Conservation (phyloP, 2,797 vertebrate species). For the Diplodus puntazzo region DNA sequence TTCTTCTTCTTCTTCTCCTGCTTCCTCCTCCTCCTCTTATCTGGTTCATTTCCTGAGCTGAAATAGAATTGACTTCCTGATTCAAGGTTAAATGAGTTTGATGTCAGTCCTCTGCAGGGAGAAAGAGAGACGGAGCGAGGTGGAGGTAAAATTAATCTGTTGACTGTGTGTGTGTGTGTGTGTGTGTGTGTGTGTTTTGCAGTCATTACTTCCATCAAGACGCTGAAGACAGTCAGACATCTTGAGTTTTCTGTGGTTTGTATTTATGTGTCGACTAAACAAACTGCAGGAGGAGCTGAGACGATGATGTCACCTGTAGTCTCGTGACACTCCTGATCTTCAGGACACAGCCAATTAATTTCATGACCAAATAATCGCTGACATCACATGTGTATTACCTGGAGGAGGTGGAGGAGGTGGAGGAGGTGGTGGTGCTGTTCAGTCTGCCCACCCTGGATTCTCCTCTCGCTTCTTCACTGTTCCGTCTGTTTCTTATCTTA, state of each 20-base stretch:
- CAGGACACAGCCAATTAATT: too few species aligned
- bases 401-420: too few species aligned
- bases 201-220: background rate
- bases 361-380: too few species aligned
- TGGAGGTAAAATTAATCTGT: background rate
- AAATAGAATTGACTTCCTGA: conserved; percentile 47
- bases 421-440: too few species aligned
- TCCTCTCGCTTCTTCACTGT: too few species aligned
- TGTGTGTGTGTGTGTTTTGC: conserved; percentile 1
- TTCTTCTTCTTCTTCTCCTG: background rate
- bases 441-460: too few species aligned
- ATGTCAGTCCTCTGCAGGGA: conserved; percentile 22
- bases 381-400: too few species aligned
- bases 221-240: background rate
- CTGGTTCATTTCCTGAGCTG: conserved; percentile 36
- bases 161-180: background rate
- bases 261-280: too few species aligned
- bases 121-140: background rate
- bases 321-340: too few species aligned
- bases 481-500: too few species aligned
- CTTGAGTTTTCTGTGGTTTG: background rate
- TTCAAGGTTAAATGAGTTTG: conserved; percentile 59
- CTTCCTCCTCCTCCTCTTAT: background rate
- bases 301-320: too few species aligned
- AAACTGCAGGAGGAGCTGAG: too few species aligned